Base-by-base conservation (phyloP, 2,113 vertebrate genomes). In the Triplophysa tibetana region DNA sequence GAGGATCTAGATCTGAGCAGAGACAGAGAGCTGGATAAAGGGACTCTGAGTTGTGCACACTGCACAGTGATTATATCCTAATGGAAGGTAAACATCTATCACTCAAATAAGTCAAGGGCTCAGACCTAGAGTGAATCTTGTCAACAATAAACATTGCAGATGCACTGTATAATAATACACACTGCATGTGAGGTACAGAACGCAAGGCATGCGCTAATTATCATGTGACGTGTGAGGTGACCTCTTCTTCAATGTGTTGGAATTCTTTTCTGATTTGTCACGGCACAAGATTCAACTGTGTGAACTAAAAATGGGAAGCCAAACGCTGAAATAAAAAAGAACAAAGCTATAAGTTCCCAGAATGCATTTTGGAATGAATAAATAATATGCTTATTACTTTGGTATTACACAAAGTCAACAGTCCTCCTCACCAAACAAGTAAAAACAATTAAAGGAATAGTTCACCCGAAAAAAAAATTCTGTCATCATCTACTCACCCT, bases 1-100 rank as follows among this genome's bases (percentile, higher is more conserved):
- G 56, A 43, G 81, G 65, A 45, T 83, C 64, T 80, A 56, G 69
- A 38, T 38, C 33, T 38, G 33, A 78, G 69, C 65, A 67, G 19
- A 21, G 70, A 72, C 54, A 63, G 68, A 63, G 50, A 72, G 56
- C n/a, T 45, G 62, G 21, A 74, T 38, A n/a, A 64, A 66, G 67
- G 26, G 56, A 45, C 29, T 76, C 16, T 38, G 13, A 26, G 10
- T 33, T 24, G 5, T 43, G 45, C 58, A 67, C 26, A 54, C 3
- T 43, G 45, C 58, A 67, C 26, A 54, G 45, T 41, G 45, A 56
- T 56, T 65, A 23, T 61, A 76, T 48, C 48, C 48, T 73, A 78
- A 69, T 69, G 41, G 41, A 48, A 23, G 58, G 38, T 76, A 60
- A 62, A 29, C 29, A 52, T 70, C 48, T n/a, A 24, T 80, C 82